Conservation (phyloP, 2,113 vertebrate species). For the Perca fluviatilis region DNA sequence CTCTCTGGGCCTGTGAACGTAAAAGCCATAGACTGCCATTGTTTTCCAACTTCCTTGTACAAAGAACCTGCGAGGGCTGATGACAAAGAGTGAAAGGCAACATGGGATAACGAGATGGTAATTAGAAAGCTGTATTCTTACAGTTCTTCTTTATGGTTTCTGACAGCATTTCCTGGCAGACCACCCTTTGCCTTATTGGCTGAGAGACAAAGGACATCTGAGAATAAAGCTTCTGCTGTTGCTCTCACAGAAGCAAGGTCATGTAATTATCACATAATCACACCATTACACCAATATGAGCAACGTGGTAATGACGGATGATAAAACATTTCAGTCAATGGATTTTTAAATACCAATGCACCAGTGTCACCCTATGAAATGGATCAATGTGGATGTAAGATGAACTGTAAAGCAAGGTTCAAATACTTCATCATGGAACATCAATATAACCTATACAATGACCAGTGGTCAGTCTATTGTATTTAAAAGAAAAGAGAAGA, state of each 20-base stretch:
- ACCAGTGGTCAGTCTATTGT: neutral
- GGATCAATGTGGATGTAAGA: neutral
- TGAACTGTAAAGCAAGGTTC: neutral
- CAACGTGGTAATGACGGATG: neutral
- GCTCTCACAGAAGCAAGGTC: neutral
- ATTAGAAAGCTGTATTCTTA: slow-evolving; percentile 34
- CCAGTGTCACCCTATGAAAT: neutral
- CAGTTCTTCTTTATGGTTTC: slow-evolving; percentile 17
- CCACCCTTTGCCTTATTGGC: neutral
- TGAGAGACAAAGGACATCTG: slow-evolving; percentile 10
- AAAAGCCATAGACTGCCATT: slow-evolving; percentile 10
- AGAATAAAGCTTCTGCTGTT: slow-evolving; percentile 12
- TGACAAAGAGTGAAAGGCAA: slow-evolving; percentile 11
- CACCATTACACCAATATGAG: neutral
- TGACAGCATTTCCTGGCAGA: slow-evolving; percentile 31
- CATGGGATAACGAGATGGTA: slow-evolving; percentile 43
- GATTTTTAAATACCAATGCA: neutral
- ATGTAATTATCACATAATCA: slow-evolving; percentile 10
- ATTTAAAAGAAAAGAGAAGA: neutral
- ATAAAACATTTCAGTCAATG: neutral
- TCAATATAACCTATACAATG: neutral
- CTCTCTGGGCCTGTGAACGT: slow-evolving; percentile 1
- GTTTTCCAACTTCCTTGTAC: slow-evolving; percentile 13
- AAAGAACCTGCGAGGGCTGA: slow-evolving; percentile 9
- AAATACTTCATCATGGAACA: neutral